A percentile compares a stretch with the other conserved stretches of the same genome.
Evolutionary conservation across 2,888 invertebrate species (phyloP).

Genomic region (Andrena bucephala): DNA sequence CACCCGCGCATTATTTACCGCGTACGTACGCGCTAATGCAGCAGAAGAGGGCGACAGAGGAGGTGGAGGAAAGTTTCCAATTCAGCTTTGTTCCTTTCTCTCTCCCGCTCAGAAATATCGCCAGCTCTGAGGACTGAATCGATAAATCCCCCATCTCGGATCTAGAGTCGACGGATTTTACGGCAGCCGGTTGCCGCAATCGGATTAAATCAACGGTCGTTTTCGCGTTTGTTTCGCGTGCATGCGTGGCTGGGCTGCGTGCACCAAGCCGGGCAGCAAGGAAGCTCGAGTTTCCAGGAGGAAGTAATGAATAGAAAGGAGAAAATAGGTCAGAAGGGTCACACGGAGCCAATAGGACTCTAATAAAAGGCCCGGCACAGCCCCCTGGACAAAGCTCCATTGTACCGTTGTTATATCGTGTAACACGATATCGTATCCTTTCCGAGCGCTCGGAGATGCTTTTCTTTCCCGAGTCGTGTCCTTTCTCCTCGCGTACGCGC

Average conservation of each 20-base stretch:
- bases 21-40: slow-evolving; percentile 48
- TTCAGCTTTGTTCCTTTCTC: slow-evolving; percentile 48
- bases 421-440: slow-evolving; percentile 77
- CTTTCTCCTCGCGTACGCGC: slow-evolving; percentile 27
- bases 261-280: slow-evolving; percentile 1
- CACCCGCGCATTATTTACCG: slow-evolving; percentile 69
- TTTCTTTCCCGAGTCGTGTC: slow-evolving; percentile 42
- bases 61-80: slow-evolving; percentile 64
- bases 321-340: slow-evolving; percentile 74
- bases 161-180: slow-evolving; percentile 38
- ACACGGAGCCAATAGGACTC: slow-evolving; percentile 72
- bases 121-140: slow-evolving; percentile 36
- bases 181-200: slow-evolving; percentile 39
- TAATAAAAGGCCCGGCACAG: slow-evolving; percentile 72
- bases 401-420: slow-evolving; percentile 78
- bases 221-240: slow-evolving; percentile 33
- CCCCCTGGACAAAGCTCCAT: slow-evolving; percentile 75
- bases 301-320: slow-evolving; percentile 72
- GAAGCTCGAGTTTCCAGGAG: slow-evolving; percentile 73
- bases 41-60: not conserved
- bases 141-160: slow-evolving; percentile 59
- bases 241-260: not conserved
- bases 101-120: slow-evolving; percentile 46
- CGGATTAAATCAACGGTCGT: slow-evolving; percentile 52
- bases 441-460: slow-evolving; percentile 67